Evolutionary conservation across 1,140 invertebrate genomes (phyloP).

Genomic region (Orussus abietinus): DNA sequence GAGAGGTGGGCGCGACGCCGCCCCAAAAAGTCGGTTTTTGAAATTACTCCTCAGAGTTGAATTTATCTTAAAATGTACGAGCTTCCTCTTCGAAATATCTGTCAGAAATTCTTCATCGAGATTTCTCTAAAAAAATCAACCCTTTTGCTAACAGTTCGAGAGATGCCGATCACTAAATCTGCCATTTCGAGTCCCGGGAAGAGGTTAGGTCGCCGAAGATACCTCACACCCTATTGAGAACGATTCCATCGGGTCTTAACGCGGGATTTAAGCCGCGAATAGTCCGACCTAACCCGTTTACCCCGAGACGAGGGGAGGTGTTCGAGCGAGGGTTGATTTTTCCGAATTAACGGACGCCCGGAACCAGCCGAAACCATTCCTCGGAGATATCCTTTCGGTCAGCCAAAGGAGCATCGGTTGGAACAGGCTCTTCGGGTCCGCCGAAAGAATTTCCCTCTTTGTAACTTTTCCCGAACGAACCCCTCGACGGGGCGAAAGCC

Average conservation of each 20-base stretch:
- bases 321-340: constrained; percentile 1
- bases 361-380: no score
- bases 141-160: no score
- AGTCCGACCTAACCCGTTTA: background rate
- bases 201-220: constrained; percentile 10
- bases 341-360: no score
- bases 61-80: no score
- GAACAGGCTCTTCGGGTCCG: background rate
- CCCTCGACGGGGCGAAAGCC: background rate
- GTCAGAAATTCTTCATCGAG: no score
- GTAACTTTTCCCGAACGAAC: background rate
- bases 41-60: no score
- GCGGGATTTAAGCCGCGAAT: no score
- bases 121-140: no score
- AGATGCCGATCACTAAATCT: constrained; percentile 25
- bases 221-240: background rate
- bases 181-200: constrained; percentile 17
- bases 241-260: background rate
- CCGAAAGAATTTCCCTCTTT: background rate
- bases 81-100: no score
- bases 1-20: no score
- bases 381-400: background rate
- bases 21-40: no score
- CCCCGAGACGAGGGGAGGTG: background rate
- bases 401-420: background rate